Evolutionary conservation across 2,113 vertebrate genomes (phyloP).

Genomic region (Hippotragus niger): DNA sequence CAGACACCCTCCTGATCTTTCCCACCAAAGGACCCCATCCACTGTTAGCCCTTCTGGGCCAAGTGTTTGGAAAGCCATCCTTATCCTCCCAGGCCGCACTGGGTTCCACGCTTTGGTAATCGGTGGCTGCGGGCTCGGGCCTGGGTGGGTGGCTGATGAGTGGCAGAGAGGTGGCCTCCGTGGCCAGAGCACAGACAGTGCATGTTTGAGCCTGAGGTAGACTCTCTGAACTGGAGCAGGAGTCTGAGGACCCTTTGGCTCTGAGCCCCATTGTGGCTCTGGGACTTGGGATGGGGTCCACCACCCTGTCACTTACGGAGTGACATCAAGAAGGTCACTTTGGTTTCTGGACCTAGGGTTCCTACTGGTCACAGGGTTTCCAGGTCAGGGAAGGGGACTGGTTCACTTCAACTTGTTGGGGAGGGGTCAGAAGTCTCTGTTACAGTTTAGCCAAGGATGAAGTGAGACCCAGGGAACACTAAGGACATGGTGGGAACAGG

Average conservation of each 20-base stretch:
- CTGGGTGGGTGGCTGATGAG: background rate
- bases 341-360: background rate
- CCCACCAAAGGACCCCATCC: background rate
- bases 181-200: background rate
- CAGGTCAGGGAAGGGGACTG: background rate
- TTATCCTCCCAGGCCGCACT: background rate
- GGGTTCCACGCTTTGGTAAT: background rate
- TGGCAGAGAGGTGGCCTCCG: accelerated
- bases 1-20: no score
- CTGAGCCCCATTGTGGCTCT: background rate
- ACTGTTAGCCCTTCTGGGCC: background rate
- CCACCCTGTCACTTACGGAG: background rate
- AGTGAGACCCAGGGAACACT: background rate
- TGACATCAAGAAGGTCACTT: background rate
- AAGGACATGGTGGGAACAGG: background rate
- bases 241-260: background rate
- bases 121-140: background rate
- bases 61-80: background rate
- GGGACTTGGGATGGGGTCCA: background rate
- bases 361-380: background rate
- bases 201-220: background rate
- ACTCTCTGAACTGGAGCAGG: background rate
- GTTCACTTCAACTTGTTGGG: background rate
- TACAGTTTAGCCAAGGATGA: background rate
- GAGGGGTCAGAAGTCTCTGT: background rate